phyloP scores from a whole-genome alignment of 1,140 invertebrate genomes.

The Acyrthosiphon pisum region DNA sequence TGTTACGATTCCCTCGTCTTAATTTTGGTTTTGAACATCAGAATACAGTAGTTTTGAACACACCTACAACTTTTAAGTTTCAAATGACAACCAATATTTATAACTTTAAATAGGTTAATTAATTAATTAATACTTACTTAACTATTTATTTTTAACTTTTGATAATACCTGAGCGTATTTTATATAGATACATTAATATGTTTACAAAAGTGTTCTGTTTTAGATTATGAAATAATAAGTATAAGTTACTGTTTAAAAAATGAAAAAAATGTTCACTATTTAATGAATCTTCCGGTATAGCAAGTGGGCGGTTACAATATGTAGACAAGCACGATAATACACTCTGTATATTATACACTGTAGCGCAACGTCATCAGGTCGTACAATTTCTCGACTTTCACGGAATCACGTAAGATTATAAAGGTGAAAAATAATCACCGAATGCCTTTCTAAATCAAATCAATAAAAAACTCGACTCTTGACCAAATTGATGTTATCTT shows the following conservation, averaged over 20 bases:
- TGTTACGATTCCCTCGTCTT: too few relatives aligned
- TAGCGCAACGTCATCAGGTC: neutral
- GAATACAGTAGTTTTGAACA: too few relatives aligned
- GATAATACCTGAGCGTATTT: neutral
- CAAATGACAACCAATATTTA: too few relatives aligned
- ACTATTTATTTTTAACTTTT: neutral
- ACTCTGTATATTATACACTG: neutral
- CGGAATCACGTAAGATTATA: neutral
- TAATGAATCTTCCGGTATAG: neutral
- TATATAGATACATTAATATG: neutral
- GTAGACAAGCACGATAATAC: neutral
- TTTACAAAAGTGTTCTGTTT: neutral
- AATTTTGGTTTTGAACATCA: too few relatives aligned
- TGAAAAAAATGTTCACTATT: neutral
- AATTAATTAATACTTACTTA: too few relatives aligned
- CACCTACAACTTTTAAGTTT: too few relatives aligned
- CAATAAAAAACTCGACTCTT: neutral
- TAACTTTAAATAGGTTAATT: too few relatives aligned
- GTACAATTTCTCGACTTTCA: neutral
- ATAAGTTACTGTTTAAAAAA: too few relatives aligned
- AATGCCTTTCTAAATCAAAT: neutral
- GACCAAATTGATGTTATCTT: neutral
- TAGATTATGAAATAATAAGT: neutral
- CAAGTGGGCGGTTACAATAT: neutral
- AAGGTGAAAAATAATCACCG: neutral